Evolutionary conservation across 2,113 vertebrate species (phyloP).

Genomic region (Onychorhynchus coronatus): DNA sequence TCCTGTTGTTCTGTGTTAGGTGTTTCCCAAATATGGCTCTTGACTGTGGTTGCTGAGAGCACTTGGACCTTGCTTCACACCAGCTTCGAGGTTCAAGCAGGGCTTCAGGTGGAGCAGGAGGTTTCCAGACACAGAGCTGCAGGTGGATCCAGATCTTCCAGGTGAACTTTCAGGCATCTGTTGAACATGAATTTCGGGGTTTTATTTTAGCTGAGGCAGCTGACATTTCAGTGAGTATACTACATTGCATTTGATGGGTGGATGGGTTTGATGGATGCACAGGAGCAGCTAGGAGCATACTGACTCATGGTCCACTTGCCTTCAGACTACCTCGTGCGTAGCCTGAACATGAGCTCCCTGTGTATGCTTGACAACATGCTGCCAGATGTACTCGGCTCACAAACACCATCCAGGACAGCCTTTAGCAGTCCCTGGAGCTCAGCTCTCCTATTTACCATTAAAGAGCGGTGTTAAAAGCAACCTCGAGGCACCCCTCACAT

Average conservation of each 20-base stretch:
- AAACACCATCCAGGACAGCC: not conserved
- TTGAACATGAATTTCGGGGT: not conserved
- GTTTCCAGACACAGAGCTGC: not conserved
- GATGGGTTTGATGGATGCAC: not conserved
- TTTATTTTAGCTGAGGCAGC: not conserved
- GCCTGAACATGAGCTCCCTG: not conserved
- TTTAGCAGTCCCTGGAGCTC: not conserved
- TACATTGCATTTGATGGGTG: not conserved
- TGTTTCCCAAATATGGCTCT: not conserved
- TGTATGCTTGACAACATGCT: not conserved
- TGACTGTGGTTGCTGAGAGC: not conserved
- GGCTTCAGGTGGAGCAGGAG: not conserved
- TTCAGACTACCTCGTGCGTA: not conserved
- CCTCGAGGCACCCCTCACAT: not conserved
- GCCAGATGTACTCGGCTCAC: not conserved
- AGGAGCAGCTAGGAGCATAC: not conserved
- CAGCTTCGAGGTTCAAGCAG: rapidly evolving
- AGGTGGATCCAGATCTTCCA: not conserved
- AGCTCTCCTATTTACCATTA: not conserved
- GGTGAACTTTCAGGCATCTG: not conserved
- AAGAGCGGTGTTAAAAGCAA: not conserved
- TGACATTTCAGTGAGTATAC: not conserved
- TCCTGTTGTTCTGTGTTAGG: not conserved
- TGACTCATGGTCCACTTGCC: not conserved
- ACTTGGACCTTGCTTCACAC: not conserved